Percentiles rank a stretch among this genome's conserved stretches.
Evolutionary conservation across 2,113 vertebrate species (phyloP).

Genomic region (Rhizomys pruinosus): DNA sequence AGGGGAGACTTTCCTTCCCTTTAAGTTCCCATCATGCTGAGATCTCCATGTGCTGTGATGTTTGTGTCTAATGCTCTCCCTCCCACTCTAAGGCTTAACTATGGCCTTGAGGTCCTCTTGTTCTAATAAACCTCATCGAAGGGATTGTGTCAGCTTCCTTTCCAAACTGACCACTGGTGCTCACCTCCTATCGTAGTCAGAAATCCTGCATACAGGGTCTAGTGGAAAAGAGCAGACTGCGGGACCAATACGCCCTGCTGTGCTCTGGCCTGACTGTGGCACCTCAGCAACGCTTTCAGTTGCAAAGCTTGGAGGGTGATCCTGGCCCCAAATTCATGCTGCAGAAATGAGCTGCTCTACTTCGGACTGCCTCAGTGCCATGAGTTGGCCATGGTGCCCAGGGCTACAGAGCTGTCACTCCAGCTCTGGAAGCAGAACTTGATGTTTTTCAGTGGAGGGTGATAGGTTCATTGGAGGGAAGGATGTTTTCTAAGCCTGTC

Average conservation of each 20-base stretch:
- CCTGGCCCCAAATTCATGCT: no score
- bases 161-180: not conserved
- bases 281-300: not conserved
- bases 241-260: not conserved
- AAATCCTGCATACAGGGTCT: not conserved
- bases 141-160: not conserved
- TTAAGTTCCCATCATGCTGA: not conserved
- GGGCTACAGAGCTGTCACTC: not conserved
- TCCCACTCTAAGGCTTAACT: not conserved
- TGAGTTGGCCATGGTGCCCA: rapidly evolving
- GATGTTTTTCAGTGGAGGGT: rapidly evolving
- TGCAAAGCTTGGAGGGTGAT: not conserved
- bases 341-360: not conserved
- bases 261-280: not conserved
- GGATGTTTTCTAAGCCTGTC: not conserved
- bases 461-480: not conserved
- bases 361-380: rapidly evolving
- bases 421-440: not conserved
- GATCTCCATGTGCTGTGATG: not conserved
- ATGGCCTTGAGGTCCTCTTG: not conserved
- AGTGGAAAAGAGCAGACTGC: not conserved
- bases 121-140: not conserved
- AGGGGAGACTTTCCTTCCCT: no score
- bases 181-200: not conserved
- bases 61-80: not conserved